Base-by-base conservation (phyloP, 2,888 invertebrate genomes). In the Geophilus truncorum region DNA sequence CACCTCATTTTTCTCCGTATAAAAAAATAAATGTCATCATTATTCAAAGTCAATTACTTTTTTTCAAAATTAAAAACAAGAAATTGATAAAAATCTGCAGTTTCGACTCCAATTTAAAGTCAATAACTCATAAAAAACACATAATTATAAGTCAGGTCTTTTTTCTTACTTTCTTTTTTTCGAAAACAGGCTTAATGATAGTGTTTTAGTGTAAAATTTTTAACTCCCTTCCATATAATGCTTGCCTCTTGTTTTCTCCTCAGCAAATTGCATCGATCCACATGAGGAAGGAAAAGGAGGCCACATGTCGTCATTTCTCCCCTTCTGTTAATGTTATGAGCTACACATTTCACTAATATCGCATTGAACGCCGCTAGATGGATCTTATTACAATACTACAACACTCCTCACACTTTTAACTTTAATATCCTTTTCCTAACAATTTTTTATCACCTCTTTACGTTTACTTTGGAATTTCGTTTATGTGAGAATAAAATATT, bases 171-270 rank as follows among this genome's bases (percentile, higher is more conserved):
- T 45, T 45, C 6, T 5, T 45, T 45, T 18, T 12, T 45, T n/a
- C 18, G 45, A n/a, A 45, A 45, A 45, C 18, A 45, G 18, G 45
- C 45, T 2, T 62, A 62, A 62, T 62, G 28, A 62, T 62, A 62
- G 62, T 62, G 62, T 62, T 62, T 62, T 62, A 25, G 62, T 25
- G 62, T 62, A 62, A 62, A 62, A 62, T 62, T 62, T 45, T 62
- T 62, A 57, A 62, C 62, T 62, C 62, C 28, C 62, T 62, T 62
- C 62, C 25, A 23, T 62, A 28, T 62, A 28, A 62, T 62, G 62
- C 62, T 62, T 62, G 62, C 28, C 62, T 62, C 62, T 62, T 62
- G 62, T 62, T 62, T 62, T 62, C 62, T 62, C 62, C 62, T 62
- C 62, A 62, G 62, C 25, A 62, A 62, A 62, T 62, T 62, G 62